Conservation (phyloP, 2,113 vertebrate species). For the Pionites leucogaster region DNA sequence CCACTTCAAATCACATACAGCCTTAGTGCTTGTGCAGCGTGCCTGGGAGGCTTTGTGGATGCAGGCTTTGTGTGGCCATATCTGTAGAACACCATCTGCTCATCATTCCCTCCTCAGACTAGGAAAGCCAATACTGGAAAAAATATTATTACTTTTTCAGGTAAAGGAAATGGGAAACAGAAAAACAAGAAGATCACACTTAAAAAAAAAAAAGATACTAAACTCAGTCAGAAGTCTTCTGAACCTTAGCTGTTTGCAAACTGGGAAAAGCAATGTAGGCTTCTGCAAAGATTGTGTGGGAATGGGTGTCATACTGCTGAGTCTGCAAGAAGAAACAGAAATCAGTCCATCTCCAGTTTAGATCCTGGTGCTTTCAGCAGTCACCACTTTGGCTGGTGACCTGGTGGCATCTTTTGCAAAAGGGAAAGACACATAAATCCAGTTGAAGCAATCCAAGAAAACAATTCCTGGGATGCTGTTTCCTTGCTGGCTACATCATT, state of each 20-base stretch:
- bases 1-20: background rate
- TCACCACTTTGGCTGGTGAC: background rate
- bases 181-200: background rate
- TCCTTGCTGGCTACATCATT: background rate
- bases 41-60: background rate
- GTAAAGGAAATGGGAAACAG: background rate
- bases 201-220: background rate
- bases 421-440: background rate
- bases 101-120: background rate
- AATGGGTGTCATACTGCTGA: background rate
- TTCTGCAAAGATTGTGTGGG: background rate
- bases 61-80: background rate
- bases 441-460: background rate
- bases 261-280: background rate
- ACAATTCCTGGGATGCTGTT: background rate
- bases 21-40: background rate
- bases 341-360: background rate
- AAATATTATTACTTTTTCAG: background rate
- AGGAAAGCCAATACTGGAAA: background rate
- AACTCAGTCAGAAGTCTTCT: background rate
- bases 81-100: background rate
- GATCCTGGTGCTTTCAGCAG: background rate
- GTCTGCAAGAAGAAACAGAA: background rate
- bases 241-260: background rate
- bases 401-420: background rate